Base-by-base conservation (phyloP, 2,888 invertebrate species). In the Hypena proboscidalis region DNA sequence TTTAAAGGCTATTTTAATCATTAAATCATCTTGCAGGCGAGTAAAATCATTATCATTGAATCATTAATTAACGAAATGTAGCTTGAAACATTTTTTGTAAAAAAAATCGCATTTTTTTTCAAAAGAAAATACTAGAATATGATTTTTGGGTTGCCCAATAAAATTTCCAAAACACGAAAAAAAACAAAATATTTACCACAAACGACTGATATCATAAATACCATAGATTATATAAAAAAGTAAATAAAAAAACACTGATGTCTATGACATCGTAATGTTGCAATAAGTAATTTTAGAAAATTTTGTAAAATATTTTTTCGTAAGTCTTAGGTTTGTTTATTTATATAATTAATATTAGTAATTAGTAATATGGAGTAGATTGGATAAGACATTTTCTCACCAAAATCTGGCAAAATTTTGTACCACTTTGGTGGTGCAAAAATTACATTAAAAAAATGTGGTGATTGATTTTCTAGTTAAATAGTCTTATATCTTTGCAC, bases 211-310 rank as follows among this genome's bases (percentile, higher is more conserved):
- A 67, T 58, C 49, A 50, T 64, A 63, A 57, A 66, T 50, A 63
- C 55, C 57, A 58, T 67, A 69, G 71, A 53, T 49, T 55, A 38
- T 58, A 57, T 48, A 60, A 51, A 47, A 61, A 47, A 48, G 56
- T 53, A 63, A 57, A 68, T 59, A 61, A 64, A 64, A 59, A 58
- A 60, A 59, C 48, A 51, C 9, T 65, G 76, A 69, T 78, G 81
- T 82, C 77, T 67, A 67, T 67, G 80, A 76, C 79, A 69, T 76
- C 74, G 78, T 59, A 47, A 56, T 48, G 82, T 84, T 85, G 88
- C 88, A 87, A 88, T 88, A 88, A 85, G 76, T 83, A 80, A 74
- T 67, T 58, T 63, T 62, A 72, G 61, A 58, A 38, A 35, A 52
- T 67, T 79, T 71, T 85, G 74, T 83, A 81, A 77, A 74, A 76